Evolutionary conservation across 35 echinoderm and acorn worm genomes (phyloP).

Genomic region (Ophiothrix spiculata): DNA sequence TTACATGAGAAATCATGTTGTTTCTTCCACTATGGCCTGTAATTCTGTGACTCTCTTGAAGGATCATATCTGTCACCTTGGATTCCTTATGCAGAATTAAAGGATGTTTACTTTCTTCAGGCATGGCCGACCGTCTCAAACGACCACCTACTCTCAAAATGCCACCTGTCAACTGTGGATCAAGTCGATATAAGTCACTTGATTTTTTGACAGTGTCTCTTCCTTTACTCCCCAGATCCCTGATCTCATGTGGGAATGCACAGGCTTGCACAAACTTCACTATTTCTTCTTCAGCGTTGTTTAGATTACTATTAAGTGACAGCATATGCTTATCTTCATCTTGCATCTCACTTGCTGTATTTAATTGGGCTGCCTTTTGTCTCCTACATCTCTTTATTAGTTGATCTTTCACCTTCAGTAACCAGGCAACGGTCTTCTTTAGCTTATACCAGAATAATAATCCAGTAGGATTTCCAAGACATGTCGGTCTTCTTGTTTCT

Average conservation of each 20-base stretch:
- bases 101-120: conserved; percentile 34
- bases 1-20: conserved; percentile 29
- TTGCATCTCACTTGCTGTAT: too few species aligned
- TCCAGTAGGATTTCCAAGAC: too few species aligned
- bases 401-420: too few species aligned
- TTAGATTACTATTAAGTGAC: too few species aligned
- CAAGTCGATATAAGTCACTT: neutral
- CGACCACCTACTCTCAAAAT: conserved; percentile 39
- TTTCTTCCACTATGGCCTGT: conserved; percentile 43
- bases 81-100: conserved; percentile 45
- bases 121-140: conserved; percentile 16
- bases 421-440: too few species aligned
- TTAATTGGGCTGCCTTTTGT: too few species aligned
- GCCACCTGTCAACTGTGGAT: conserved; percentile 15
- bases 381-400: too few species aligned
- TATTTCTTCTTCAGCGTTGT: neutral
- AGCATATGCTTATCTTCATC: too few species aligned
- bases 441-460: too few species aligned
- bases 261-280: neutral
- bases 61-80: conserved; percentile 25
- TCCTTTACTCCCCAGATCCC: neutral
- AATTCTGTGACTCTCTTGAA: conserved; percentile 22
- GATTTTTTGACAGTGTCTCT: conserved; percentile 1
- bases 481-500: too few species aligned
- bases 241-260: neutral